These are phyloP conservation scores for Teleogryllus occipitalis DNA, from an alignment of 1,140 invertebrate species.

Conservation along the genomic window DNA sequence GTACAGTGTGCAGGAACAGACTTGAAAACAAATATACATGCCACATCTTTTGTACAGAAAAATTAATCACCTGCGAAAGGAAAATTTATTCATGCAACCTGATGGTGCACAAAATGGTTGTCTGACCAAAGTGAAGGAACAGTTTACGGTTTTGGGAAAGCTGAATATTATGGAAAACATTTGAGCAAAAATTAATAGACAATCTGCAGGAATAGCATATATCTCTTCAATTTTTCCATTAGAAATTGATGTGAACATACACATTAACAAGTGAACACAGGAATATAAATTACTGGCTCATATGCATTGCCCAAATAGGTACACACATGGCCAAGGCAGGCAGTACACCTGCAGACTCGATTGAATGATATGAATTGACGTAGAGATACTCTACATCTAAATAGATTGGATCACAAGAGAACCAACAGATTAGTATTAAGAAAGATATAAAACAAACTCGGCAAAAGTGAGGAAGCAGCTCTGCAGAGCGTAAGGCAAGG, in stretches of 20 bases:
- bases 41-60: neutral
- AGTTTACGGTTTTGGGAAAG: neutral
- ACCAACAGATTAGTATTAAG: neutral
- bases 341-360: neutral
- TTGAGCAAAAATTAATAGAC: neutral
- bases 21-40: neutral
- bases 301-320: neutral
- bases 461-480: neutral
- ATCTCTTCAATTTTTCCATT: neutral
- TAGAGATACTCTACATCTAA: neutral
- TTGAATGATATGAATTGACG: neutral
- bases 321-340: neutral
- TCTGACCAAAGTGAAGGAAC: neutral
- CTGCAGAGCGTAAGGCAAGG: neutral
- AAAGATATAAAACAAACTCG: neutral
- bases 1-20: neutral
- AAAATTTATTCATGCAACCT: neutral
- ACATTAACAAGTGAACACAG: constrained; percentile 2
- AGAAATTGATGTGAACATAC: neutral
- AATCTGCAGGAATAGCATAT: neutral
- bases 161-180: neutral
- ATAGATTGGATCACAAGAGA: constrained; percentile 1
- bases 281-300: neutral
- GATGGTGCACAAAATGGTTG: neutral
- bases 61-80: neutral